Percentiles rank a stretch among this genome's conserved stretches.
These are phyloP conservation scores for Polietes domitor DNA, from an alignment of 2,888 invertebrate species.

Conservation along the genomic window DNA sequence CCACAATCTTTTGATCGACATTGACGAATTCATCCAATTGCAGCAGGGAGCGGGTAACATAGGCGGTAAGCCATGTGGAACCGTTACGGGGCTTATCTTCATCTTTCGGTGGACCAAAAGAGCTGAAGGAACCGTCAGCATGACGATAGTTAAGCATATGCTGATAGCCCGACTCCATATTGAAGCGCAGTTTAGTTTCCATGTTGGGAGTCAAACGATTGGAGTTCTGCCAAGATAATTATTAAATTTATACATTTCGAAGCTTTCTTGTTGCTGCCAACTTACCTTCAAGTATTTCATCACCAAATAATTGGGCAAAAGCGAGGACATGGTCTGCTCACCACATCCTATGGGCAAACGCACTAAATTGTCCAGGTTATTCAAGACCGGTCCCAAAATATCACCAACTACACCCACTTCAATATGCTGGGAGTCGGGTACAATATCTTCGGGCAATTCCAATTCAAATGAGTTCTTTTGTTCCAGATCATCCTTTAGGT, in stretches of 20 bases:
- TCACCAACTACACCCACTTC: slow-evolving; percentile 84
- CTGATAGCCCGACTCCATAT: slow-evolving; percentile 93
- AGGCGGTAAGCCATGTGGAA: slow-evolving; percentile 91
- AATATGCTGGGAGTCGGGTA: slow-evolving; percentile 84
- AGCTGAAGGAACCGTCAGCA: slow-evolving; percentile 93
- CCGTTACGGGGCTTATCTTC: slow-evolving; percentile 81
- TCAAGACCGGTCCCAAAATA: slow-evolving; percentile 83
- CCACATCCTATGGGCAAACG: slow-evolving; percentile 87
- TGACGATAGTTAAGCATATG: slow-evolving; percentile 92
- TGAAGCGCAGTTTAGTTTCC: slow-evolving; percentile 82
- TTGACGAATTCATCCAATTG: slow-evolving; percentile 86
- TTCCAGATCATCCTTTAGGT: slow-evolving; percentile 83
- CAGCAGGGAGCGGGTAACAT: slow-evolving; percentile 88
- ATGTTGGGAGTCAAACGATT: slow-evolving; percentile 86
- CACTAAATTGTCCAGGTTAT: slow-evolving; percentile 85
- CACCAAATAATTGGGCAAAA: slow-evolving; percentile 87
- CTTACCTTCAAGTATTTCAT: slow-evolving; percentile 90
- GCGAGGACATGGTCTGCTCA: slow-evolving; percentile 87
- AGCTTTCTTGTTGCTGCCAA: too few relatives aligned
- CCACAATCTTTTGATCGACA: slow-evolving; percentile 86
- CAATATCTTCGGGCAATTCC: slow-evolving; percentile 87
- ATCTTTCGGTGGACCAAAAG: slow-evolving; percentile 84
- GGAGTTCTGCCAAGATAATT: slow-evolving; percentile 71
- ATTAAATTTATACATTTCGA: slow-evolving; percentile 29
- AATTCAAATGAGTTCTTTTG: slow-evolving; percentile 86